These are phyloP conservation scores for Oncorhynchus kisutch DNA, from an alignment of 2,113 vertebrate genomes.

Conservation along the genomic window DNA sequence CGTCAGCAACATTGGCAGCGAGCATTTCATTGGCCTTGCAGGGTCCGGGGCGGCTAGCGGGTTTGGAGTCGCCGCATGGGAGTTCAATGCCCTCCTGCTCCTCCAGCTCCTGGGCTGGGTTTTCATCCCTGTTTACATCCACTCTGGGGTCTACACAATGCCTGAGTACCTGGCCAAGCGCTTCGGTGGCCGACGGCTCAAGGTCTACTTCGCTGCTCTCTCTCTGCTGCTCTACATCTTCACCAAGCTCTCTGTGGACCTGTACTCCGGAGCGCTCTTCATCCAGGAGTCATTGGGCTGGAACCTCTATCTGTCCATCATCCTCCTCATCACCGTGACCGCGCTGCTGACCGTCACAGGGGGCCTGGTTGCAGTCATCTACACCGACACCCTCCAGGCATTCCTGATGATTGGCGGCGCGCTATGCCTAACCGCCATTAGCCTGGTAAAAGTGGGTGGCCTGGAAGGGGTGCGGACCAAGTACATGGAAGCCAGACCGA, in stretches of 20 bases:
- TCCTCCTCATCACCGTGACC: constrained; percentile 85
- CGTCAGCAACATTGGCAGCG: constrained; percentile 93
- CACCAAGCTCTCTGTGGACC: constrained; percentile 89
- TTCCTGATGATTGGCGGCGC: constrained; percentile 87
- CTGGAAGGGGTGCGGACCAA: constrained; percentile 83
- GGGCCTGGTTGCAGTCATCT: constrained; percentile 87
- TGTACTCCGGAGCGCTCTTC: constrained; percentile 88
- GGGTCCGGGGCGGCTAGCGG: constrained; percentile 89
- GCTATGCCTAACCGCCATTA: constrained; percentile 83
- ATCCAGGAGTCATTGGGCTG: constrained; percentile 89
- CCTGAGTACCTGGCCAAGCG: constrained; percentile 87
- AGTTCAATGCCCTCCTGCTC: constrained; percentile 88
- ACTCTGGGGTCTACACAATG: constrained; percentile 87
- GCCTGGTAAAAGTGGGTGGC: constrained; percentile 82
- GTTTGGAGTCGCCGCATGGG: constrained; percentile 90
- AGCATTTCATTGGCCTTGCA: constrained; percentile 92
- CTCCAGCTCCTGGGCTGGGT: constrained; percentile 90
- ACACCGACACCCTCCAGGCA: constrained; percentile 88
- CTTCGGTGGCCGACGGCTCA: constrained; percentile 86
- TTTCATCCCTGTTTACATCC: constrained; percentile 88
- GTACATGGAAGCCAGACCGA: constrained; percentile 89
- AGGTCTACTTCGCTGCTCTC: constrained; percentile 85
- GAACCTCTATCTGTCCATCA: constrained; percentile 87
- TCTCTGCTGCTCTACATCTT: constrained; percentile 89
- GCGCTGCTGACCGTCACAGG: constrained; percentile 86